A percentile compares a stretch with the other conserved stretches of the same genome.
These are phyloP conservation scores for Mesodorylaimus sp. DNA, from an alignment of 2,888 invertebrate species.

Conservation along the genomic window DNA sequence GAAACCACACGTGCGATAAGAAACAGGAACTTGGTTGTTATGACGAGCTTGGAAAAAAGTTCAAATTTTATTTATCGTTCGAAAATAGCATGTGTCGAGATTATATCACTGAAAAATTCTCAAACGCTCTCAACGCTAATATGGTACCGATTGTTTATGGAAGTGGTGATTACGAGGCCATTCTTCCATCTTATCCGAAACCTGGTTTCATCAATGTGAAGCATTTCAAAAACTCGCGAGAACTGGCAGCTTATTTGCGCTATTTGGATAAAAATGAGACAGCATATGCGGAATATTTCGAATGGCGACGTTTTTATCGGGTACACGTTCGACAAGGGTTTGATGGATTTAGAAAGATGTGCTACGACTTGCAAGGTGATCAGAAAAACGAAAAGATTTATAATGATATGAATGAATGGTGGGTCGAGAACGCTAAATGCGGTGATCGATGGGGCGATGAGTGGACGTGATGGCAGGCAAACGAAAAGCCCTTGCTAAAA, in stretches of 20 bases:
- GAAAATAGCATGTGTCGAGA: slow-evolving; percentile 10
- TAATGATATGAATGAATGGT: slow-evolving; percentile 14
- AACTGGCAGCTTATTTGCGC: neutral
- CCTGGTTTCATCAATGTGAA: slow-evolving; percentile 7
- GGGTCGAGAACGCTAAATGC: slow-evolving; percentile 13
- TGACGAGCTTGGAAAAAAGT: neutral
- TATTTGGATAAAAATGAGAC: neutral
- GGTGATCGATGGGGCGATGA: no score
- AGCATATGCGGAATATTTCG: slow-evolving; percentile 4
- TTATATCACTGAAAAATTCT: slow-evolving; percentile 12
- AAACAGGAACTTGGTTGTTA: neutral
- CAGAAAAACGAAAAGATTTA: neutral
- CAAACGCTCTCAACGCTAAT: slow-evolving; percentile 4
- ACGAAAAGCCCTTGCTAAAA: no score
- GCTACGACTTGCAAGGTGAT: neutral
- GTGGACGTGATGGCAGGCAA: no score
- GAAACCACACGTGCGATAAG: neutral
- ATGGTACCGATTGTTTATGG: slow-evolving; percentile 12
- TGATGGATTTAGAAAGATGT: neutral
- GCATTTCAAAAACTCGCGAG: slow-evolving; percentile 1
- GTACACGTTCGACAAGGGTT: neutral
- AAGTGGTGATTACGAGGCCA: slow-evolving; percentile 4
- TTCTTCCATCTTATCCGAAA: slow-evolving; percentile 3
- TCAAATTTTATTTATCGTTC: slow-evolving; percentile 11
- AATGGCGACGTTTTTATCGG: neutral